These are phyloP conservation scores for Frankliniella fusca DNA, from an alignment of 2,888 invertebrate genomes.

Conservation along the genomic window DNA sequence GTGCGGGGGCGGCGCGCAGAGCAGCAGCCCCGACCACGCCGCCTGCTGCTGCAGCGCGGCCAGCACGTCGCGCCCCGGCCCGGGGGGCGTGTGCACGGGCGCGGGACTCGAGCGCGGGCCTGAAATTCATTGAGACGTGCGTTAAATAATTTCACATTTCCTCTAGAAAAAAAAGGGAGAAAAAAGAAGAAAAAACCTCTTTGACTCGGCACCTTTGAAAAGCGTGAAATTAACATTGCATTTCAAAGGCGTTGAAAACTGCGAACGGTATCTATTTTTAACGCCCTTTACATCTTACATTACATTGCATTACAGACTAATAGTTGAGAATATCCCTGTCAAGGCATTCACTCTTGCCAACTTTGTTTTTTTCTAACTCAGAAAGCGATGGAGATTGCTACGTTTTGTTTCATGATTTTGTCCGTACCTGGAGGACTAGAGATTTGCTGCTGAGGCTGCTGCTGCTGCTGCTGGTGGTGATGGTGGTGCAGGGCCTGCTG, in stretches of 20 bases:
- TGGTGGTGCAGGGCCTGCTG: conserved; percentile 44
- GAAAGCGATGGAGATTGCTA: too few relatives aligned
- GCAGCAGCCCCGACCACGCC: conserved; percentile 9
- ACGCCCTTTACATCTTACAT: too few relatives aligned
- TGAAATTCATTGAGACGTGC: conserved; percentile 31
- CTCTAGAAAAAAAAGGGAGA: conserved; percentile 16
- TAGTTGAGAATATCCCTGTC: too few relatives aligned
- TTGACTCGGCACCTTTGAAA: neutral
- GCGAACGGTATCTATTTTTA: too few relatives aligned
- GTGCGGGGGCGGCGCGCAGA: conserved; percentile 44
- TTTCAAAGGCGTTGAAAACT: too few relatives aligned
- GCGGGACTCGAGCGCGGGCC: conserved; percentile 35
- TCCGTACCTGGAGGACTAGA: conserved; percentile 33
- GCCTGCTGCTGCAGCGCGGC: conserved; percentile 28
- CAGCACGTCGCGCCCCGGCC: conserved; percentile 33
- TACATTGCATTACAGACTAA: too few relatives aligned
- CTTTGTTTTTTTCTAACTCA: too few relatives aligned
- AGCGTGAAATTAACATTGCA: too few relatives aligned
- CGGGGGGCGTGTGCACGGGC: too few relatives aligned
- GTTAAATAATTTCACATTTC: neutral
- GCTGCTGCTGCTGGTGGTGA: conserved; percentile 44
- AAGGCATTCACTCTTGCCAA: too few relatives aligned
- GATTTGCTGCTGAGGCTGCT: conserved; percentile 45
- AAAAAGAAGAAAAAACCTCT: neutral
- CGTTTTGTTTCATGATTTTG: neutral